Percentiles rank a stretch among this genome's conserved stretches.
Conservation (phyloP, 1,140 invertebrate genomes). For the Saccostrea glomerata region DNA sequence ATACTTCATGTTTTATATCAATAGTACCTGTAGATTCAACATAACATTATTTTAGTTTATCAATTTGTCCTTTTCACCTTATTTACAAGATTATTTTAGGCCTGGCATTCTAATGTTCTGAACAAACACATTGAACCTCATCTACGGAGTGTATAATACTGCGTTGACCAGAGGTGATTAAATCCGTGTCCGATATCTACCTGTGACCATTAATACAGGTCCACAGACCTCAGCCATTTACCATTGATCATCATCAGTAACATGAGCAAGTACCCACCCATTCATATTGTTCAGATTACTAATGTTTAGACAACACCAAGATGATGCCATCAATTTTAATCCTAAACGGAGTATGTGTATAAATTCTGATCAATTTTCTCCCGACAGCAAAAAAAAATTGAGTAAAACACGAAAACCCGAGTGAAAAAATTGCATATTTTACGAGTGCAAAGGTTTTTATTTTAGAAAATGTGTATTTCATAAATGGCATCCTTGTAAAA, state of each 20-base stretch:
- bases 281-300: constrained; percentile 12
- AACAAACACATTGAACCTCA: neutral
- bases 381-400: neutral
- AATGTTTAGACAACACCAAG: constrained; percentile 12
- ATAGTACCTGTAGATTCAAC: too few species aligned
- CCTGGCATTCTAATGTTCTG: neutral
- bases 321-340: neutral
- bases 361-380: constrained; percentile 12
- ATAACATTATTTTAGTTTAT: neutral
- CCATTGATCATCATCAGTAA: constrained; percentile 21
- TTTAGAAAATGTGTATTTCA: neutral
- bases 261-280: neutral
- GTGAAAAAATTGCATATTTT: neutral
- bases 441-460: neutral
- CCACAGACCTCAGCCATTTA: neutral
- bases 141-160: neutral
- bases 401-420: neutral
- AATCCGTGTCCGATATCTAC: neutral
- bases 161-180: constrained; percentile 17
- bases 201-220: neutral
- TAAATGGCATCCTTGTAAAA: neutral
- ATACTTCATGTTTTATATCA: too few species aligned
- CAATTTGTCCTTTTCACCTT: neutral
- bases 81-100: neutral
- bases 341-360: neutral